These are phyloP conservation scores for Nephrotoma appendiculata DNA, from an alignment of 2,888 invertebrate species.

Conservation along the genomic window DNA sequence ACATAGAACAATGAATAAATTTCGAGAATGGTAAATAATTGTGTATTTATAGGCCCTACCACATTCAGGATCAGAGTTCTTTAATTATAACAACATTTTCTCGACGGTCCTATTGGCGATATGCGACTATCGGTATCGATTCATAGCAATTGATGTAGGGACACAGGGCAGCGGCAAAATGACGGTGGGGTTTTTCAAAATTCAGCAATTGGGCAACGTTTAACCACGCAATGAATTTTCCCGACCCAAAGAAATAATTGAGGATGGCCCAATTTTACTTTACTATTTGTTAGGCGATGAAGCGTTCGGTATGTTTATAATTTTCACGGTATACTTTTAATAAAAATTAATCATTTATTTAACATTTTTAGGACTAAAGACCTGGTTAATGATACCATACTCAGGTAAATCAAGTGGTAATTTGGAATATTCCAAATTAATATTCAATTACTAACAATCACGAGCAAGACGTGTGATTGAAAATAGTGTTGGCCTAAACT, in stretches of 20 bases:
- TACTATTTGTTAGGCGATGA: neutral
- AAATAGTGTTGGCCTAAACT: too few relatives aligned
- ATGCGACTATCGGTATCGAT: constrained; percentile 3
- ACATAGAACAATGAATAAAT: too few relatives aligned
- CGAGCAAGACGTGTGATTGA: too few relatives aligned
- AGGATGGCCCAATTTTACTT: neutral
- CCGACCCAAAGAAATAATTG: neutral
- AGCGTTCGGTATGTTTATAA: neutral
- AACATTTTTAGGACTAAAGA: neutral
- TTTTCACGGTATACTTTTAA: neutral
- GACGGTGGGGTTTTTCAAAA: neutral
- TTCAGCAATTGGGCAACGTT: neutral
- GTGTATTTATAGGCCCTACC: neutral
- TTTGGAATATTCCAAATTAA: neutral
- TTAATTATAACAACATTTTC: neutral
- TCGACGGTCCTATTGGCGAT: neutral
- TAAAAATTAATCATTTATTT: neutral
- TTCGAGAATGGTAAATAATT: too few relatives aligned
- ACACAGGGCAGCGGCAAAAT: neutral
- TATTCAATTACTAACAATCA: neutral
- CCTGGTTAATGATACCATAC: neutral
- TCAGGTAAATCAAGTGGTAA: neutral
- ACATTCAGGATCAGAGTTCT: neutral
- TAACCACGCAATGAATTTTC: neutral
- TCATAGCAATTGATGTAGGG: neutral